These are phyloP conservation scores for Sarcophaga rosellei DNA, from an alignment of 2,888 invertebrate species.

Conservation along the genomic window DNA sequence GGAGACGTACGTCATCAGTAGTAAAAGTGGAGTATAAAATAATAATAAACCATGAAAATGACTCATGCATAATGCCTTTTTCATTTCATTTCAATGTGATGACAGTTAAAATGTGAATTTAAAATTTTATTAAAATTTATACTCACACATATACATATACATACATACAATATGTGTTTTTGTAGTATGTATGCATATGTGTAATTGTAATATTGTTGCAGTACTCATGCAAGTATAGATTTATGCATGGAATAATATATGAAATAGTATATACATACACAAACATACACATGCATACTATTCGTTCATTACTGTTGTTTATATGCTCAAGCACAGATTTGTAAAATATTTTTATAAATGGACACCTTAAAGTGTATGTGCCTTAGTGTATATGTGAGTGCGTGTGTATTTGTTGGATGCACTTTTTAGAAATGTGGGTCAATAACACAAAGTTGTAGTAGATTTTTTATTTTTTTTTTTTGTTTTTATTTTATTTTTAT, in stretches of 20 bases:
- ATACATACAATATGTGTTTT: background rate
- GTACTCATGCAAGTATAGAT: too few relatives aligned
- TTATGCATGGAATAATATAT: too few relatives aligned
- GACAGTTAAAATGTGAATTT: conserved; percentile 57
- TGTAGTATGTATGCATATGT: background rate
- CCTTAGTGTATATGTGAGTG: too few relatives aligned
- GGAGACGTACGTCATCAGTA: conserved; percentile 44
- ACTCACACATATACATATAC: background rate
- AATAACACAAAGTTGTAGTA: too few relatives aligned
- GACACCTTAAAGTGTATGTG: background rate
- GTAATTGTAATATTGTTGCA: too few relatives aligned
- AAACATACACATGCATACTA: background rate
- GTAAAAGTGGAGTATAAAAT: conserved; percentile 20
- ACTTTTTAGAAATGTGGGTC: too few relatives aligned
- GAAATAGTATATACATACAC: background rate
- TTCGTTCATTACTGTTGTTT: too few relatives aligned
- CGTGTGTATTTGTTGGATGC: too few relatives aligned
- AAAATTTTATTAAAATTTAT: conserved; percentile 51
- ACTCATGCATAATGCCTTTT: conserved; percentile 58
- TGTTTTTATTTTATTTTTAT: too few relatives aligned
- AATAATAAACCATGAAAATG: conserved; percentile 39
- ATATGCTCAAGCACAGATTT: background rate
- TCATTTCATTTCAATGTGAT: conserved; percentile 55
- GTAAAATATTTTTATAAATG: background rate
- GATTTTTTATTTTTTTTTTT: too few relatives aligned